Evolutionary conservation across 1,140 invertebrate genomes (phyloP), one percentile per base, ranked within the genome.

Genomic region (Cotesia typhae): DNA sequence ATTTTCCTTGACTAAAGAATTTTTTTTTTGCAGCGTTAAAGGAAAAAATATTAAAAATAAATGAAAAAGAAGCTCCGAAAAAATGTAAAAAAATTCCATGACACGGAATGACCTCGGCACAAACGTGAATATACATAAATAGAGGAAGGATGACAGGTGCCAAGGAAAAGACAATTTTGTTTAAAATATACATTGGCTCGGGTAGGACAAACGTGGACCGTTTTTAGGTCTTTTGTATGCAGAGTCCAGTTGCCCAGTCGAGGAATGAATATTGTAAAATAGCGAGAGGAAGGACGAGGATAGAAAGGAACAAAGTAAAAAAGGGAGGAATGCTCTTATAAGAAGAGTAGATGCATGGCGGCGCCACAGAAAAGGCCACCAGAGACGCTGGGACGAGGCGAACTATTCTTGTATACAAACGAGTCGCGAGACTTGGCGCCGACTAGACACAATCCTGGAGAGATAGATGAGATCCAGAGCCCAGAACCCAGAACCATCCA

Each of bases 371-470:
- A 41, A 41, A 12, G 35, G 35, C 12, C 10, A 9, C 5, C 12
- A 63, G 37, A 57, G 53, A 20, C 51, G 17, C 9, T 12, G n/a
- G 38, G 51, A 52, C 36, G 61, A 70, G 14, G 36, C 37, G 37
- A 17, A 70, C 60, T 37, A 63, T 63, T 41, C 60, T 38, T 63
- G 60, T 63, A 63, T 63, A 63, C 60, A 63, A 63, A 74, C 72
- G 72, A 74, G 72, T 70, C 53, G 68, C 67, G 64, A 74, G 68
- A 67, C 72, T 70, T 70, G 72, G 72, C 72, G 68, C 68, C 72
- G 72, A 74, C 72, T 74, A 74, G 72, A 74, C 72, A 70, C 63
- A 74, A 74, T 70, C 59, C 72, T 63, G 63, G 63, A 41, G 65
- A 73, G 72, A 73, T 73, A 67, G 72, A 73, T 73, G 72, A 73